A percentile compares a stretch with the other conserved stretches of the same genome.
These are phyloP conservation scores for Pocillopora verrucosa DNA, from an alignment of 64 coral and sea anemone species.

Conservation along the genomic window DNA sequence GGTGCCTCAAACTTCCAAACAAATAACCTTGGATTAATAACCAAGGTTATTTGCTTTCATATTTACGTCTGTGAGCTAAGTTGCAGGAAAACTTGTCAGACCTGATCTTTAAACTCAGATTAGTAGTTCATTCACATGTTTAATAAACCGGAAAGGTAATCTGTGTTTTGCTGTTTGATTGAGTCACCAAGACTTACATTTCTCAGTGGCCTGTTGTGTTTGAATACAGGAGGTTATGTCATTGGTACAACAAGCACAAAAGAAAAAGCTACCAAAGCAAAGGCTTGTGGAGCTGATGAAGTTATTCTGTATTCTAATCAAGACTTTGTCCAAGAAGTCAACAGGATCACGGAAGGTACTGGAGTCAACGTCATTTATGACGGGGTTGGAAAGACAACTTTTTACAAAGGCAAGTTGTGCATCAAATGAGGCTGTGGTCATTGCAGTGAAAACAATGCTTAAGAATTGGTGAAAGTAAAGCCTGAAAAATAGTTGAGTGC, in stretches of 20 bases:
- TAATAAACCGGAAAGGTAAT: too few relatives aligned
- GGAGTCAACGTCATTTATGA: constrained; percentile 83
- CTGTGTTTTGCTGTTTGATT: too few relatives aligned
- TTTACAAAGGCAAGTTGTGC: constrained; percentile 61
- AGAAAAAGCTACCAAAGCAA: constrained; percentile 64
- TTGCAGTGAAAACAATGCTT: too few relatives aligned
- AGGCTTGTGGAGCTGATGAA: constrained; percentile 74
- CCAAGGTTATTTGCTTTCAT: too few relatives aligned
- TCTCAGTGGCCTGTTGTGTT: neutral
- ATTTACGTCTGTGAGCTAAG: too few relatives aligned
- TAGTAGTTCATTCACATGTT: too few relatives aligned
- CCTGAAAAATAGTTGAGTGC: too few relatives aligned
- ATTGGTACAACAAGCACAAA: constrained; percentile 80
- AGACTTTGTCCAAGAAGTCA: constrained; percentile 80
- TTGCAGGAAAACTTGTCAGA: too few relatives aligned
- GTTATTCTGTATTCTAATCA: constrained; percentile 80
- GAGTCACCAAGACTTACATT: neutral
- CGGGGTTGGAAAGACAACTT: constrained; percentile 81
- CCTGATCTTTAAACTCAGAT: too few relatives aligned
- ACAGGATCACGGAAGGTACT: constrained; percentile 57
- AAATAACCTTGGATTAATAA: too few relatives aligned
- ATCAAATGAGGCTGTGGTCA: neutral
- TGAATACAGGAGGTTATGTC: constrained; percentile 59
- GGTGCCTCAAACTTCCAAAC: too few relatives aligned
- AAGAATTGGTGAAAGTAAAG: too few relatives aligned